These are phyloP conservation scores for Pelodytes ibericus DNA, from an alignment of 2,797 vertebrate species.

Conservation along the genomic window DNA sequence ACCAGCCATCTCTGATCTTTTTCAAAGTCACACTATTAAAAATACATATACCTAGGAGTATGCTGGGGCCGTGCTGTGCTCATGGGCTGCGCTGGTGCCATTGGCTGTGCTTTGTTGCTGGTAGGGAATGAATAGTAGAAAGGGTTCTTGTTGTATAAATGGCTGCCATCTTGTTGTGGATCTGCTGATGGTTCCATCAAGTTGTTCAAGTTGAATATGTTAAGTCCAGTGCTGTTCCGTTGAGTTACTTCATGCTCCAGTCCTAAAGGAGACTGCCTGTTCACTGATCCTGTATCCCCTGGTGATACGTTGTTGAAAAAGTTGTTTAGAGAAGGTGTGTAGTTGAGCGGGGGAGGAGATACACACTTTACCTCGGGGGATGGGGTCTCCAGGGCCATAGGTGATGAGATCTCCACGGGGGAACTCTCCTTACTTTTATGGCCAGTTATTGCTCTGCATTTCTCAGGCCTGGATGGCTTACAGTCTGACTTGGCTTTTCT, in stretches of 20 bases:
- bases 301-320: constrained; percentile 91
- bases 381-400: constrained; percentile 78
- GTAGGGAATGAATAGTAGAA: constrained; percentile 87
- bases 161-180: constrained; percentile 60
- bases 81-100: too few relatives aligned
- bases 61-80: too few relatives aligned
- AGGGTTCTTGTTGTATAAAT: constrained; percentile 78
- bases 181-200: constrained; percentile 64
- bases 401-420: constrained; percentile 75
- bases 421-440: constrained; percentile 74
- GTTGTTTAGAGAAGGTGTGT: constrained; percentile 84
- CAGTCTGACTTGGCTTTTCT: constrained; percentile 89
- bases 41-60: too few relatives aligned
- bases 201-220: constrained; percentile 75
- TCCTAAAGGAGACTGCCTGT: constrained; percentile 76
- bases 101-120: constrained; percentile 76
- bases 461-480: constrained; percentile 55
- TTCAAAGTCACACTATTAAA: too few relatives aligned
- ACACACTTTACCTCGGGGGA: constrained; percentile 78
- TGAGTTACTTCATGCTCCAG: constrained; percentile 82
- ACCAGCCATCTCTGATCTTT: too few relatives aligned
- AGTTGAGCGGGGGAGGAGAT: constrained; percentile 70
- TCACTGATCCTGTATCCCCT: constrained; percentile 69
- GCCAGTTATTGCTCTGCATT: constrained; percentile 84
- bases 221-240: constrained; percentile 85